These are phyloP conservation scores for Solea senegalensis DNA, from an alignment of 2,113 vertebrate genomes.

Conservation along the genomic window DNA sequence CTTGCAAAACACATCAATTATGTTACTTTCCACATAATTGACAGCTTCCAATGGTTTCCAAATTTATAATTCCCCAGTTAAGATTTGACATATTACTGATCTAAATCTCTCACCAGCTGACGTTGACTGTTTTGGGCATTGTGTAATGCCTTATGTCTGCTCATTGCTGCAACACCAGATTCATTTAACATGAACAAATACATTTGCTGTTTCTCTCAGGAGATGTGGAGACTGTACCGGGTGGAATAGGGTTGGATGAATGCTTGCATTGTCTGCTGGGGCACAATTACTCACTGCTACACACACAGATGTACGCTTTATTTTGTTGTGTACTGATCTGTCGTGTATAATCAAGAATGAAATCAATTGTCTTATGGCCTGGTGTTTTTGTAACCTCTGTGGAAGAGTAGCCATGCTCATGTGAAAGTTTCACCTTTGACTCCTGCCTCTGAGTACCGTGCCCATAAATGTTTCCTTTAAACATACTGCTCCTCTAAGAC, in stretches of 20 bases:
- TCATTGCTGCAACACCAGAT: slow-evolving; percentile 36
- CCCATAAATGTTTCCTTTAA: slow-evolving; percentile 50
- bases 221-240: slow-evolving; percentile 18
- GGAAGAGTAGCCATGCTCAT: slow-evolving; percentile 31
- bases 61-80: not conserved
- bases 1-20: not conserved
- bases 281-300: not conserved
- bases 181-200: slow-evolving; percentile 62
- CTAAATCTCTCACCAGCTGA: slow-evolving; percentile 6
- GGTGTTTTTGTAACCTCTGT: slow-evolving; percentile 10
- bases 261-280: slow-evolving; percentile 69
- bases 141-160: slow-evolving; percentile 13
- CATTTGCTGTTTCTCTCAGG: slow-evolving; percentile 55
- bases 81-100: not conserved
- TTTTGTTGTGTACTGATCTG: slow-evolving; percentile 58
- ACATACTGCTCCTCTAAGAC: slow-evolving; percentile 16
- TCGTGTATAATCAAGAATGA: slow-evolving; percentile 55
- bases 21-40: slow-evolving; percentile 4
- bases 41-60: slow-evolving; percentile 24
- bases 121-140: not conserved
- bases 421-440: slow-evolving; percentile 55
- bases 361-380: slow-evolving; percentile 30
- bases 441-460: slow-evolving; percentile 12
- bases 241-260: slow-evolving; percentile 65
- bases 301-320: slow-evolving; percentile 17